Percentiles rank a stretch among this genome's conserved stretches.
Conservation (phyloP, 2,797 vertebrate genomes). For the Siniperca scherzeri region DNA sequence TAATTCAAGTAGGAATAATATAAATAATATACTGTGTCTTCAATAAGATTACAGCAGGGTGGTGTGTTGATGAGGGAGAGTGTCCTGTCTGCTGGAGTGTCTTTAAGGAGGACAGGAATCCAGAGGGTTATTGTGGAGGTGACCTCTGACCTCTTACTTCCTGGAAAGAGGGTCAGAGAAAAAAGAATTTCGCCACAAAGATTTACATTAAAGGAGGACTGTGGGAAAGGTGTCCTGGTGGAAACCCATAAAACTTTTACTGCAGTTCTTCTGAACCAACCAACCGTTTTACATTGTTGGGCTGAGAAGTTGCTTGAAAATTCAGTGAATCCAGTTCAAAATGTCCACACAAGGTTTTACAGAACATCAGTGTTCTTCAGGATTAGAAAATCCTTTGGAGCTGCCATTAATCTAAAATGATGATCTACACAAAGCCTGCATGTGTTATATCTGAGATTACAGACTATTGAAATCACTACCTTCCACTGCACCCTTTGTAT, state of each 20-base stretch:
- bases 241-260: neutral
- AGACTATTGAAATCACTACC: neutral
- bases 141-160: conserved; percentile 35
- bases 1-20: neutral
- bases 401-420: neutral
- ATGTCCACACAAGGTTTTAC: neutral
- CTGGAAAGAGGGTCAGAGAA: neutral
- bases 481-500: neutral
- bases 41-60: neutral
- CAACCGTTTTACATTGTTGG: neutral
- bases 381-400: neutral
- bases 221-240: neutral
- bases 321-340: neutral
- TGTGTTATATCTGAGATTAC: neutral
- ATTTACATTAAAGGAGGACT: neutral
- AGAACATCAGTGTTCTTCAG: neutral
- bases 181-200: neutral
- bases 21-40: neutral
- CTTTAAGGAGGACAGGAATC: conserved; percentile 2
- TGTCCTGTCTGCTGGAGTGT: conserved; percentile 16
- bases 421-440: neutral
- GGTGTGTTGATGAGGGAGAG: neutral
- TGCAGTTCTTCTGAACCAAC: too few relatives aligned
- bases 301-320: neutral
- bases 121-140: conserved; percentile 24